Conservation (phyloP, 2,113 vertebrate species). For the Bufo gargarizans region DNA sequence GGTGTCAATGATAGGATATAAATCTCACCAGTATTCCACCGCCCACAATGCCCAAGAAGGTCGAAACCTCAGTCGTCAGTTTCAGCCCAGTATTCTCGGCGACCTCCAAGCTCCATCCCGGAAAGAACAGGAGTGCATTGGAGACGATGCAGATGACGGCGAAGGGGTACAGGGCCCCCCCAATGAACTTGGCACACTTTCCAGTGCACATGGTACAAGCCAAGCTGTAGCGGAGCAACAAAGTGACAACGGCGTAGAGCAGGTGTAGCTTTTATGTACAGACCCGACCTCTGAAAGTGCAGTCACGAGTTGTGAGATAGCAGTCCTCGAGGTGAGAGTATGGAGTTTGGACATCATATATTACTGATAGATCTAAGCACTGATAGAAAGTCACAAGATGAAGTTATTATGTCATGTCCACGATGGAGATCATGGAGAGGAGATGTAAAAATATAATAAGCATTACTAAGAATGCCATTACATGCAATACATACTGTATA, state of each 20-base stretch:
- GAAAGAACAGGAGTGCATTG: slow-evolving; percentile 79
- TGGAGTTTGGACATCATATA: slow-evolving; percentile 42
- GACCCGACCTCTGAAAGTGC: not conserved
- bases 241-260: not conserved
- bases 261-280: not conserved
- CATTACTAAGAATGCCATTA: not conserved
- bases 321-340: not conserved
- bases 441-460: too few relatives aligned
- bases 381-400: slow-evolving; percentile 1
- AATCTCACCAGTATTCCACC: slow-evolving; percentile 74
- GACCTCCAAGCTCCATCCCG: slow-evolving; percentile 67
- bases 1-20: too few relatives aligned
- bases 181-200: slow-evolving; percentile 73
- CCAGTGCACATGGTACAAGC: slow-evolving; percentile 76
- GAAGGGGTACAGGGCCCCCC: slow-evolving; percentile 71
- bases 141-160: slow-evolving; percentile 72
- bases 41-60: slow-evolving; percentile 78
- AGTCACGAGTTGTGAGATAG: slow-evolving; percentile 35
- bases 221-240: not conserved
- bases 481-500: not conserved
- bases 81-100: not conserved
- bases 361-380: not conserved
- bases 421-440: too few relatives aligned
- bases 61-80: slow-evolving; percentile 76
- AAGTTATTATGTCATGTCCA: not conserved